A percentile compares a stretch with the other conserved stretches of the same genome.
phyloP scores from a whole-genome alignment of 2,113 vertebrate genomes.

The Dasyurus viverrinus region DNA sequence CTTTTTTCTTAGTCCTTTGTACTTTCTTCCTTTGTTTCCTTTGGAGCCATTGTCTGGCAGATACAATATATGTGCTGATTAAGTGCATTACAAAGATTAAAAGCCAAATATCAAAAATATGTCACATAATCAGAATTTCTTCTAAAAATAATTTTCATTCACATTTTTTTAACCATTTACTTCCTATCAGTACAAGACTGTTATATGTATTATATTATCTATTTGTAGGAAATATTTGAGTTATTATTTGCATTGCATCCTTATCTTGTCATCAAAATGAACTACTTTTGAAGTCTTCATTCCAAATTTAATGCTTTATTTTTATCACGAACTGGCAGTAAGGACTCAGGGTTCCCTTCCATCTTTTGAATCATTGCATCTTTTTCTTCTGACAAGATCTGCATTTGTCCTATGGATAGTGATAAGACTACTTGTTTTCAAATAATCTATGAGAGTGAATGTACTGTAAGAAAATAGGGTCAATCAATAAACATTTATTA shows the following conservation, averaged over 20 bases:
- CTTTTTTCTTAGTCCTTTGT: constrained; percentile 16
- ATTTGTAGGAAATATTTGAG: background rate
- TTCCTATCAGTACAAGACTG: background rate
- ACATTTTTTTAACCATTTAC: background rate
- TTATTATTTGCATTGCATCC: background rate
- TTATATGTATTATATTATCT: background rate
- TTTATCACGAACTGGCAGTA: no score
- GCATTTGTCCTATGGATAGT: no score
- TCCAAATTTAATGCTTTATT: background rate
- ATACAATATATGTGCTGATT: constrained; percentile 14
- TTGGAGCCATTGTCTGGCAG: background rate
- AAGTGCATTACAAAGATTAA: background rate
- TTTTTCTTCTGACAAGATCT: no score
- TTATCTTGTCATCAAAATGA: background rate
- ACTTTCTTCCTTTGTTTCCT: constrained; percentile 19
- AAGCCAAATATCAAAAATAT: background rate
- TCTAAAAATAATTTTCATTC: background rate
- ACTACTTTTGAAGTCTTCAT: constrained; percentile 12
- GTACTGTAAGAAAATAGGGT: no score
- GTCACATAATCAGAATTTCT: background rate
- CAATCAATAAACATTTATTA: no score
- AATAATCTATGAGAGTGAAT: no score
- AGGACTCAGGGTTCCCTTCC: no score
- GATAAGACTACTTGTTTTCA: no score
- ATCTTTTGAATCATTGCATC: no score